Conservation (phyloP, 1,140 invertebrate species). For the Acromyrmex heyeri region DNA sequence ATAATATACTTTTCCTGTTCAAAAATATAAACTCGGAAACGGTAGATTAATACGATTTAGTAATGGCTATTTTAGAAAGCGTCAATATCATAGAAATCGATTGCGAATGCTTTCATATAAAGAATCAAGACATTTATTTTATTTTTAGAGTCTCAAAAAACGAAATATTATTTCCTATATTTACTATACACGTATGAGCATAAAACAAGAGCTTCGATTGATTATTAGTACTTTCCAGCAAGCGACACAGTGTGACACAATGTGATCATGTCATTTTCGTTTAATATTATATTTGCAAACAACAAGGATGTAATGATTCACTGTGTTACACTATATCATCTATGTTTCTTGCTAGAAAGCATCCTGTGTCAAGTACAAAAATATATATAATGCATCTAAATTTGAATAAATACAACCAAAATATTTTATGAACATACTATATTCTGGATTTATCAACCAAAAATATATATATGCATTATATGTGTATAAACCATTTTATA, state of each 20-base stretch:
- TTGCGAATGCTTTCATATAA: background rate
- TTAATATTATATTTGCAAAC: no score
- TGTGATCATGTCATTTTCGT: no score
- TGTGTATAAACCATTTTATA: background rate
- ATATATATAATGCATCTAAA: slow-evolving; percentile 4
- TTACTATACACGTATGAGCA: background rate
- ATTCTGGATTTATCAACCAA: background rate
- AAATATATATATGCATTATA: no score
- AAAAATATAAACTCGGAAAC: slow-evolving; percentile 31
- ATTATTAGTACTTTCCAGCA: background rate
- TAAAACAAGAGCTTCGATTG: background rate
- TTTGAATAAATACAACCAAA: background rate
- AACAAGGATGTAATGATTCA: no score
- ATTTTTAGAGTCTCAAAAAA: background rate
- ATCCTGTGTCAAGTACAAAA: background rate
- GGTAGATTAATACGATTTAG: slow-evolving; percentile 36
- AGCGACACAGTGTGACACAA: no score
- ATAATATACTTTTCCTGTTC: background rate
- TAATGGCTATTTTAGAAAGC: slow-evolving; percentile 14
- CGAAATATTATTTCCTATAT: background rate
- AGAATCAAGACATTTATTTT: slow-evolving; percentile 24
- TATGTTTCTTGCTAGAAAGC: no score
- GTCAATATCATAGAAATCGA: slow-evolving; percentile 33
- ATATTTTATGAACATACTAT: background rate
- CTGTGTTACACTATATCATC: no score